Conservation (phyloP, 2,888 invertebrate genomes). For the Phyllotreta striolata region DNA sequence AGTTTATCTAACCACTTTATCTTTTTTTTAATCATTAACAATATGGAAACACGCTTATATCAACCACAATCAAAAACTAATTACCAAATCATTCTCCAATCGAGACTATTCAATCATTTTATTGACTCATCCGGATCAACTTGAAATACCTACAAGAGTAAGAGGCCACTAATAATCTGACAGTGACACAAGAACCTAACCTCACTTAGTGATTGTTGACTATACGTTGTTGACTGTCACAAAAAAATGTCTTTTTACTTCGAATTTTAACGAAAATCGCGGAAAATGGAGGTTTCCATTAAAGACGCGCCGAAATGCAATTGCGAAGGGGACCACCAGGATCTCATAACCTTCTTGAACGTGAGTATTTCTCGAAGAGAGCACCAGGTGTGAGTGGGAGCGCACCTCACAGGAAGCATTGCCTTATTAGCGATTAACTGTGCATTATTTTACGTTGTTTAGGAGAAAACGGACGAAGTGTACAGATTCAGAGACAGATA, state of each 20-base stretch:
- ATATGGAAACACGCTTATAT: too few species aligned
- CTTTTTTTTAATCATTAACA: too few species aligned
- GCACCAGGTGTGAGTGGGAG: slow-evolving; percentile 48
- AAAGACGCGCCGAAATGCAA: slow-evolving; percentile 32
- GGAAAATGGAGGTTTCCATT: slow-evolving; percentile 38
- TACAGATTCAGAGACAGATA: slow-evolving; percentile 79
- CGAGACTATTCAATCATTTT: too few species aligned
- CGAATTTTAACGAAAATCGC: slow-evolving; percentile 7
- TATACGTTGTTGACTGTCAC: too few species aligned
- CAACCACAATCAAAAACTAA: too few species aligned
- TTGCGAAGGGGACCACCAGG: slow-evolving; percentile 43
- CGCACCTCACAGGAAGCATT: slow-evolving; percentile 22
- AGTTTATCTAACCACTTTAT: too few species aligned
- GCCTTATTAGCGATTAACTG: too few species aligned
- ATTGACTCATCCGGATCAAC: too few species aligned
- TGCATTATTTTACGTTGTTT: slow-evolving; percentile 43
- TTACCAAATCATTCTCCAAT: too few species aligned
- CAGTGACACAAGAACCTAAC: slow-evolving; percentile 13
- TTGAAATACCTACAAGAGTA: not conserved
- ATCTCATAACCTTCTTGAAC: slow-evolving; percentile 49
- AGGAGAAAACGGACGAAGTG: slow-evolving; percentile 73
- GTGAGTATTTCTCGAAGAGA: slow-evolving; percentile 52
- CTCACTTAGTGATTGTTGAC: slow-evolving; percentile 21
- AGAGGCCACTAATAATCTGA: not conserved
- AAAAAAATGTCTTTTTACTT: slow-evolving; percentile 4